Evolutionary conservation across 1,140 invertebrate species (phyloP).

Genomic region (Oryctes rhinoceros): DNA sequence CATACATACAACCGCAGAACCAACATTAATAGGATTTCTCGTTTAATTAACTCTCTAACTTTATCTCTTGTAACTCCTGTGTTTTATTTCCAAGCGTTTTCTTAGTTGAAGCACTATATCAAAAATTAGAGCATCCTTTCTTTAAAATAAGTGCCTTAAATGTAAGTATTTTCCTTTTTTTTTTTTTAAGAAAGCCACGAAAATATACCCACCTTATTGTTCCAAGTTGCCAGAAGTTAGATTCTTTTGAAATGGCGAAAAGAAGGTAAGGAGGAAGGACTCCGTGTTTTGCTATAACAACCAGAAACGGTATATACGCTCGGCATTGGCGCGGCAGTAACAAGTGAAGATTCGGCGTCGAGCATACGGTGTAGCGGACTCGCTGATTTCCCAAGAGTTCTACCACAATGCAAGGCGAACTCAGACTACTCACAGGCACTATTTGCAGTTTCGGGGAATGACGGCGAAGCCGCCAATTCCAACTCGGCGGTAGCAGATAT

Average conservation of each 20-base stretch:
- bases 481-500: constrained; percentile 41
- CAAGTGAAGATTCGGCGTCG: constrained; percentile 31
- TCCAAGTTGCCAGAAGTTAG: neutral
- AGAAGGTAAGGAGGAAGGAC: neutral
- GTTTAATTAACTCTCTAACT: too few relatives aligned
- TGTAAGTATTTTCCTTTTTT: neutral
- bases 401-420: constrained; percentile 42
- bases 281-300: neutral
- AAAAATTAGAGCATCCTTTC: neutral
- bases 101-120: too few relatives aligned
- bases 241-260: neutral
- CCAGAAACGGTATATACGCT: neutral
- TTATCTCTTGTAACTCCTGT: too few relatives aligned
- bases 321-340: constrained; percentile 7
- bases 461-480: constrained; percentile 45
- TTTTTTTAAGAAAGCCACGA: neutral
- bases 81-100: too few relatives aligned
- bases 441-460: constrained; percentile 47
- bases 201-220: constrained; percentile 1
- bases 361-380: constrained; percentile 36
- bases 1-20: too few relatives aligned
- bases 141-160: neutral
- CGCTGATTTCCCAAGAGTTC: constrained; percentile 47
- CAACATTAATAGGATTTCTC: too few relatives aligned
- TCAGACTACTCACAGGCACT: constrained; percentile 41